phyloP scores from a whole-genome alignment of 2,113 vertebrate species.

The Festucalex cinctus region DNA sequence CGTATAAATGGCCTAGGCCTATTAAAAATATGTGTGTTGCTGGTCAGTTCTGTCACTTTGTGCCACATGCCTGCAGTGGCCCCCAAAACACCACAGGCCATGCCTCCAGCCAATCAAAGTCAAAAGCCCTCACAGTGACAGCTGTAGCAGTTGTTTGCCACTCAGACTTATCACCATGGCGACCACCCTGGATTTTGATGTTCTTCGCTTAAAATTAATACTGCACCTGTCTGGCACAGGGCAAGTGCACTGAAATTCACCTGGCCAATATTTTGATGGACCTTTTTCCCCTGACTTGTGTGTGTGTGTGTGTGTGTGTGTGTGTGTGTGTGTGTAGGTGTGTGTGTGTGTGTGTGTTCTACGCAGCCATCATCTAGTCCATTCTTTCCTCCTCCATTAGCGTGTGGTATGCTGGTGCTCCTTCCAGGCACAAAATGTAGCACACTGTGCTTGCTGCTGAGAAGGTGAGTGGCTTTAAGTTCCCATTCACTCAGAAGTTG shows the following conservation, averaged over 20 bases:
- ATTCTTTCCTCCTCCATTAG: too few relatives aligned
- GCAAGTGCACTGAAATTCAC: slow-evolving; percentile 1
- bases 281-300: neutral
- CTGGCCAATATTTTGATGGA: neutral
- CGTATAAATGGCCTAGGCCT: neutral
- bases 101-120: slow-evolving; percentile 53
- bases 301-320: neutral
- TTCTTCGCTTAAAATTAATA: slow-evolving; percentile 15
- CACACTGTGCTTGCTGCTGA: too few relatives aligned
- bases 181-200: slow-evolving; percentile 25
- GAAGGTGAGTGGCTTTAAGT: too few relatives aligned
- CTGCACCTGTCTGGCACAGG: slow-evolving; percentile 3
- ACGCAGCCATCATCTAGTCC: too few relatives aligned
- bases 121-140: slow-evolving; percentile 55
- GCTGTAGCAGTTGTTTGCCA: slow-evolving; percentile 22
- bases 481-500: too few relatives aligned
- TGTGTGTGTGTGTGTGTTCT: neutral
- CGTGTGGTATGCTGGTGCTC: too few relatives aligned
- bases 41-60: slow-evolving; percentile 34
- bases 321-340: neutral
- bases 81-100: slow-evolving; percentile 42
- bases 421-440: too few relatives aligned
- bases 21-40: slow-evolving; percentile 5
- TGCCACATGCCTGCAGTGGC: slow-evolving; percentile 32
- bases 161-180: slow-evolving; percentile 21